Base-by-base conservation (phyloP, 2,797 vertebrate genomes). In the Momotus momota region DNA sequence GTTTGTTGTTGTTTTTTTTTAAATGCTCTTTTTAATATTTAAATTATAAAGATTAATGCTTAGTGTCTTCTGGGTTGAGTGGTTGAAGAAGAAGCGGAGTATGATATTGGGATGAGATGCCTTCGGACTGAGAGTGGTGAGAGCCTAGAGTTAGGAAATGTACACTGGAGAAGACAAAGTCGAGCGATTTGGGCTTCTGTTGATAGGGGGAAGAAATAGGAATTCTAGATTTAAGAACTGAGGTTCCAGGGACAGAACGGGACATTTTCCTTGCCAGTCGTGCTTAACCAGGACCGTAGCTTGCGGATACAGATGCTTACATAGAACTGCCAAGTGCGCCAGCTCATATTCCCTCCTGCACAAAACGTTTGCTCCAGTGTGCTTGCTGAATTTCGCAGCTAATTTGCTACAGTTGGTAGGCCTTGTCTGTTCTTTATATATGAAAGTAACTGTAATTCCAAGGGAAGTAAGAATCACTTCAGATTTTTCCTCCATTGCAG, bases 211-310 rank as follows among this genome's bases (percentile, higher is more conserved):
- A 72, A 72, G 54, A 81, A 94, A 52, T 7, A 4, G 3, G 12
- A 83, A 49, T 73, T 74, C 35, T 83, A 13, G 15, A 48, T 88
- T 80, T 81, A 38, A 88, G 64, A 77, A 83, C 12, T 25, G 7
- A 25, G 6, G 3, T 57, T 90, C 82, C 57, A 58, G 51, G 51
- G 29, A 29, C 4, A n/a, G 41, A 83, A 35, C 19, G 13, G 43
- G 64, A 35, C 14, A 22, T 80, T 80, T 69, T 40, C 6, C 8
- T 82, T 85, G 23, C 6, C 31, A 33, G 0, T 43, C 0, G 0
- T 88, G 12, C n/a, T 54, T 58, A 62, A 62, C 6, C 26, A 82
- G 31, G 18, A 54, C 40, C 7, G 26, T 54, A 46, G 23, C 62
- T 20, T 55, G 29, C 18, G 11, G 2, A 2, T 61, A 54, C 45